phyloP scores from a whole-genome alignment of 2,113 vertebrate genomes.

The Rhinoptilus africanus region DNA sequence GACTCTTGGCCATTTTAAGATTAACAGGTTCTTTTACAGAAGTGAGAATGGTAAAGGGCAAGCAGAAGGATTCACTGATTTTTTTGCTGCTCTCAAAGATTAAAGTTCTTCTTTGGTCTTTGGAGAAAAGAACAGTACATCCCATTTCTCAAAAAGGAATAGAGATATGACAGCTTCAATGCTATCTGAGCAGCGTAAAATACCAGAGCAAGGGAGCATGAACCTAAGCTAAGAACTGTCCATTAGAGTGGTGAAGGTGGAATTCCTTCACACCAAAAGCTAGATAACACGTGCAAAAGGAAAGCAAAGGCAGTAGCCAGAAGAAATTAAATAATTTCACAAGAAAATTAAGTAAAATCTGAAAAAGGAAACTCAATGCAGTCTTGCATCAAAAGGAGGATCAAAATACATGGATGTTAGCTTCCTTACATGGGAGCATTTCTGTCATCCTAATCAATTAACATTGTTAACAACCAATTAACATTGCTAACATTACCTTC shows the following conservation, averaged over 20 bases:
- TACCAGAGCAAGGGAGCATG: background rate
- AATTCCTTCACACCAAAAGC: background rate
- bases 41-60: background rate
- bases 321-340: background rate
- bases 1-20: background rate
- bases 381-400: background rate
- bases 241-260: background rate
- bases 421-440: background rate
- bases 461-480: background rate
- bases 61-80: background rate
- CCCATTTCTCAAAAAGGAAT: background rate
- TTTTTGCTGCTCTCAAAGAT: slow-evolving; percentile 5
- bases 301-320: background rate
- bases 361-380: background rate
- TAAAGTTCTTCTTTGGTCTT: background rate
- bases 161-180: background rate
- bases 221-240: background rate
- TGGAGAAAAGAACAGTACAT: background rate
- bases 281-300: background rate
- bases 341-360: background rate
- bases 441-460: background rate
- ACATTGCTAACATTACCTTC: background rate
- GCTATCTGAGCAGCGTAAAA: background rate
- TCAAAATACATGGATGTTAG: background rate
- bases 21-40: background rate